These are phyloP conservation scores for Hemaris fuciformis DNA, from an alignment of 2,888 invertebrate genomes.

Conservation along the genomic window DNA sequence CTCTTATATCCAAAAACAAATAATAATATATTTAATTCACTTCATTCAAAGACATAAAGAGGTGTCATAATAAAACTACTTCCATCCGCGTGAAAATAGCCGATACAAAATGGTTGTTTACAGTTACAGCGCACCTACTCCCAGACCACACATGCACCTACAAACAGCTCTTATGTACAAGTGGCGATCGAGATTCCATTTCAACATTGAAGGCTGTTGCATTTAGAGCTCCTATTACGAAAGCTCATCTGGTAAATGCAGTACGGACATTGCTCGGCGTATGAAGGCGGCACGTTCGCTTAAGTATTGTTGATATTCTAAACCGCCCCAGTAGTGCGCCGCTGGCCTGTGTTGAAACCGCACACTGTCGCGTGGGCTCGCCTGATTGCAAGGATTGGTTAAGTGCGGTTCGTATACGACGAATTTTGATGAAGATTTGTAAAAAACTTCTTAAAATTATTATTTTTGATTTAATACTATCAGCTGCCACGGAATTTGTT, in stretches of 20 bases:
- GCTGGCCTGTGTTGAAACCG: conserved; percentile 60
- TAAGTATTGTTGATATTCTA: conserved; percentile 76
- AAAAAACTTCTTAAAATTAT: not conserved
- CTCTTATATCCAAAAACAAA: too few relatives aligned
- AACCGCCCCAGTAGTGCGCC: conserved; percentile 57
- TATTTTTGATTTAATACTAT: not conserved
- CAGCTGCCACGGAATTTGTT: too few relatives aligned
- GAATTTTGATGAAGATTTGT: conserved; percentile 30
- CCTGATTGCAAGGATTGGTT: conserved; percentile 65
- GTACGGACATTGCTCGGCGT: conserved; percentile 47
- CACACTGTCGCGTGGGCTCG: conserved; percentile 64
- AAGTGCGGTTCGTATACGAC: conserved; percentile 37
- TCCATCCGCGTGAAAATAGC: not conserved
- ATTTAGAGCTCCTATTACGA: conserved; percentile 58
- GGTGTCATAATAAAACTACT: not conserved
- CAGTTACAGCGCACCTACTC: not conserved
- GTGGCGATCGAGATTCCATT: conserved; percentile 54
- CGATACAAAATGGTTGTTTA: conserved; percentile 13
- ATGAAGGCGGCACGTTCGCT: conserved; percentile 51
- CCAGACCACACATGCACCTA: not conserved
- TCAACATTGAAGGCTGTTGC: conserved; percentile 45
- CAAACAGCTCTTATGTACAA: conserved; percentile 34
- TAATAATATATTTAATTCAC: too few relatives aligned
- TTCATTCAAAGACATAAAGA: not conserved
- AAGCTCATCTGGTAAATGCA: conserved; percentile 73